Percentiles rank a stretch among this genome's conserved stretches.
phyloP scores from a whole-genome alignment of 37 sponge, comb jelly and placozoan genomes.

The Haliclona indistincta region DNA sequence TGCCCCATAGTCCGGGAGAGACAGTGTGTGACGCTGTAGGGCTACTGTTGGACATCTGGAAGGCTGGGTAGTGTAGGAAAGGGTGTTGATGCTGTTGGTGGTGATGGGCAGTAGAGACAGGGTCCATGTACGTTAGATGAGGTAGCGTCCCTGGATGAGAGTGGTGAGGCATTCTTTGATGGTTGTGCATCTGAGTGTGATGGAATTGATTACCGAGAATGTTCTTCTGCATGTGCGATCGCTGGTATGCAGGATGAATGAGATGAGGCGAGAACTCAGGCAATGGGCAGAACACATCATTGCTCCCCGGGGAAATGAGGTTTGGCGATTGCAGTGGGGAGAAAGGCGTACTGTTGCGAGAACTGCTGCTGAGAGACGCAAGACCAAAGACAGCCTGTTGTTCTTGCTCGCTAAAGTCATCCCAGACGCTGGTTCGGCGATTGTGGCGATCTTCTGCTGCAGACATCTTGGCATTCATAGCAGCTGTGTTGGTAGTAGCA shows the following conservation, averaged over 20 bases:
- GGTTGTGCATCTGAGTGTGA: background rate
- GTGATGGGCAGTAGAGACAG: too few relatives aligned
- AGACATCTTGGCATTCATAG: slow-evolving; percentile 18
- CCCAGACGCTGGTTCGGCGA: slow-evolving; percentile 25
- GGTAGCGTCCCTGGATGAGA: background rate
- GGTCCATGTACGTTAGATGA: background rate
- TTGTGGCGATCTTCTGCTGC: slow-evolving; percentile 3
- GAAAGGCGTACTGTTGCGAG: slow-evolving; percentile 37
- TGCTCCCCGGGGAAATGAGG: slow-evolving; percentile 19
- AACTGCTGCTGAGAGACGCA: slow-evolving; percentile 39
- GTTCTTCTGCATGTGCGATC: slow-evolving; percentile 15
- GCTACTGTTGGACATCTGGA: background rate
- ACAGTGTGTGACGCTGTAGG: too few relatives aligned
- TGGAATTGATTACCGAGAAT: background rate
- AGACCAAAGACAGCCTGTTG: slow-evolving; percentile 56
- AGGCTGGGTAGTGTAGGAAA: background rate
- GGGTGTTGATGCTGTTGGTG: background rate
- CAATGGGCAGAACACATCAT: slow-evolving; percentile 32
- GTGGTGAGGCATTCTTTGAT: background rate
- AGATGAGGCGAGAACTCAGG: slow-evolving; percentile 11
- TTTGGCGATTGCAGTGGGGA: slow-evolving; percentile 33
- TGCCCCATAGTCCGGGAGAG: too few relatives aligned
- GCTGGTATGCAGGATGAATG: slow-evolving; percentile 21
- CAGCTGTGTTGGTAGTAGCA: slow-evolving; percentile 1
- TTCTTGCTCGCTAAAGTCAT: slow-evolving; percentile 61